Evolutionary conservation across 2,888 invertebrate genomes (phyloP).

Genomic region (Blera fallax): DNA sequence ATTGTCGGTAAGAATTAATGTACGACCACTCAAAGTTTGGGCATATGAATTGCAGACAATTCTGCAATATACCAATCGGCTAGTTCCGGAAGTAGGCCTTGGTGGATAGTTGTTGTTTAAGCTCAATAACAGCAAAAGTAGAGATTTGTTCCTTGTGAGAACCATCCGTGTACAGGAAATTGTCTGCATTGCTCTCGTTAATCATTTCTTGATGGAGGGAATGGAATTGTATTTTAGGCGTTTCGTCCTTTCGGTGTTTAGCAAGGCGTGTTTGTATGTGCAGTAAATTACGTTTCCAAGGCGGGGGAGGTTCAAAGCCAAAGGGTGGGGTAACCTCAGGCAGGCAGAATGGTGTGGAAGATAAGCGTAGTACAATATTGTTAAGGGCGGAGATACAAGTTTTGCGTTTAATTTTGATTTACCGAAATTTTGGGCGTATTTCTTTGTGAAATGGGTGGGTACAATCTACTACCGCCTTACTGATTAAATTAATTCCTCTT

Average conservation of each 20-base stretch:
- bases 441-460: neutral
- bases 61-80: slow-evolving; percentile 1
- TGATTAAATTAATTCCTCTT: neutral
- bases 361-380: neutral
- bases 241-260: neutral
- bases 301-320: neutral
- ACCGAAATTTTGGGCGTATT: neutral
- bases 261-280: neutral
- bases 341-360: neutral
- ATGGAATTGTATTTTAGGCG: neutral
- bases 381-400: neutral
- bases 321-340: neutral
- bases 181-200: neutral
- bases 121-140: slow-evolving; percentile 12
- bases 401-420: neutral
- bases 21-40: neutral
- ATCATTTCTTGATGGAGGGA: neutral
- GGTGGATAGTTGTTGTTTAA: neutral
- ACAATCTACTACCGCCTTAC: neutral
- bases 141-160: neutral
- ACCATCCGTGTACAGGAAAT: neutral
- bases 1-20: neutral
- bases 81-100: neutral
- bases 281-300: neutral
- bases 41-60: neutral